Base-by-base conservation (phyloP, 2,797 vertebrate genomes). In the Pipistrellus kuhlii region DNA sequence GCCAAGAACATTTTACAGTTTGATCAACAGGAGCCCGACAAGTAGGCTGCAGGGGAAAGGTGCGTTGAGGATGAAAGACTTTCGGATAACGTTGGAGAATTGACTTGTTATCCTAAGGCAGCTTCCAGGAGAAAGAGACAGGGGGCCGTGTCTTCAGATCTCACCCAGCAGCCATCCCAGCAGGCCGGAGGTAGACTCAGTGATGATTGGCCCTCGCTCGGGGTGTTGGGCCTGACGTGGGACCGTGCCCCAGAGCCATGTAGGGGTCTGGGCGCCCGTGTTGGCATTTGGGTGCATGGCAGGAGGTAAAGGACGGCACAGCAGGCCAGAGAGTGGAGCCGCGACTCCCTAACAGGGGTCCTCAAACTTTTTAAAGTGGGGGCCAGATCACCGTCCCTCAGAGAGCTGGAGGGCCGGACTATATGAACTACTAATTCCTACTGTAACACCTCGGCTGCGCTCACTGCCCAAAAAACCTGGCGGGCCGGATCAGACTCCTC, bases 1-100 rank as follows among this genome's bases (percentile, higher is more conserved):
- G 82, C 71, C 81, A 94, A 91, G 82, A 92, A 81, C 55, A n/a
- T 93, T 94, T 93, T 85, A 48, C 83, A 88, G 80, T 95, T 85
- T 85, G 89, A 95, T 95, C 91, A 55, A 25, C 86, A 85, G 91
- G 78, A 86, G 90, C 57, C 78, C 71, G 62, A 95, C 93, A 94
- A 95, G 17, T 57, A 82, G 62, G 68, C 85, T 93, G 35, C 91
- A 85, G 91, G 75, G 82, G 64, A 88, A 86, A 68, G 78, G 72
- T 59, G 84, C 62, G 88, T 32, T 84, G 78, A 85, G 57, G 91
- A 96, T 93, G 72, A 93, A 91, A 96, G 94, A 92, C 83, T 91
- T 93, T 90, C 32, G 77, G 75, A 75, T 27, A 85, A 86, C 86
- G 71, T 77, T 69, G 41, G 94, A 95, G 78, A 88, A 72, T 38